Evolutionary conservation across 2,113 vertebrate genomes (phyloP).

Genomic region (Coptodon rendalli): DNA sequence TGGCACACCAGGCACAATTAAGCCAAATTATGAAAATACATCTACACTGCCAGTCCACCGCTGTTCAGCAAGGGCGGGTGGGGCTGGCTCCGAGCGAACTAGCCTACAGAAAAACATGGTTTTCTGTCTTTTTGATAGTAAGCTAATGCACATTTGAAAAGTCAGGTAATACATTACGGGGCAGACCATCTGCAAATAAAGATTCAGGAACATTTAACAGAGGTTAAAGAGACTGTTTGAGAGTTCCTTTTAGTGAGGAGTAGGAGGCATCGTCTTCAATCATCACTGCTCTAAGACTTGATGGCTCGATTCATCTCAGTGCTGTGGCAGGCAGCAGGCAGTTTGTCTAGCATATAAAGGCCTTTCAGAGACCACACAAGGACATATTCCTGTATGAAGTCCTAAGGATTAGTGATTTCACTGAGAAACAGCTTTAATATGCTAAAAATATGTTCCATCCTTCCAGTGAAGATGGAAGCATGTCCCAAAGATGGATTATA

Average conservation of each 20-base stretch:
- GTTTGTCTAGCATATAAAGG: conserved; percentile 50
- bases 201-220: not conserved
- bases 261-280: conserved; percentile 17
- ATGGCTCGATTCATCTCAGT: conserved; percentile 42
- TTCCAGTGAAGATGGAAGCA: conserved; percentile 27
- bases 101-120: conserved; percentile 16
- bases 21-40: conserved; percentile 70
- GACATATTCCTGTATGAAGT: conserved; percentile 46
- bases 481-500: conserved; percentile 44
- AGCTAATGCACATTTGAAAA: conserved; percentile 28
- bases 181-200: conserved; percentile 21
- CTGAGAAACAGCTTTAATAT: conserved; percentile 61
- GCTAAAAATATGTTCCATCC: conserved; percentile 49
- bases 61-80: conserved; percentile 12
- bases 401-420: conserved; percentile 39
- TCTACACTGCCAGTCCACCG: conserved; percentile 41
- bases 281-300: conserved; percentile 21
- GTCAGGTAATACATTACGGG: conserved; percentile 4
- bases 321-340: conserved; percentile 13
- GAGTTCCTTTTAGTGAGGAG: not conserved
- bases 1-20: conserved; percentile 68
- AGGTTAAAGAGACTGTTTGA: conserved; percentile 21
- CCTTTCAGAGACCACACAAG: conserved; percentile 47
- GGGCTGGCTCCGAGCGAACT: conserved; percentile 20
- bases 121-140: conserved; percentile 21